Conservation (phyloP, 2,113 vertebrate genomes). For the Sapayoa aenigma region DNA sequence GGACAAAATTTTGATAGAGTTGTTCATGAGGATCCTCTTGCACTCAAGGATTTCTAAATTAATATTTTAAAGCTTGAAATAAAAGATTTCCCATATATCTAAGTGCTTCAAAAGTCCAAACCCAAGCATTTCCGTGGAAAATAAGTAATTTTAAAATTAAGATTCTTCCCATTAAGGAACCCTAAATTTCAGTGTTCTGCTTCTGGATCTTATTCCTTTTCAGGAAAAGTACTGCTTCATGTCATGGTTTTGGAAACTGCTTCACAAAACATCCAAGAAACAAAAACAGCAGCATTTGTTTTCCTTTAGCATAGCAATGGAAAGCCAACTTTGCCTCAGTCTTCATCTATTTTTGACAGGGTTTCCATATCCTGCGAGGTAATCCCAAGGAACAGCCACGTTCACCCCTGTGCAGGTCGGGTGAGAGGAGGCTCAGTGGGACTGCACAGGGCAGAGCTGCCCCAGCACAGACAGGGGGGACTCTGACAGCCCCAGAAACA, state of each 20-base stretch:
- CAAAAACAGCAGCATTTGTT: neutral
- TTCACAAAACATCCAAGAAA: neutral
- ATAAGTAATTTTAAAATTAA: neutral
- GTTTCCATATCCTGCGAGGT: neutral
- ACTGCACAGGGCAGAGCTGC: neutral
- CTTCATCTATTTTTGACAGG: neutral
- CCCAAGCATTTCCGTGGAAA: neutral
- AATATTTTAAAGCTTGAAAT: neutral
- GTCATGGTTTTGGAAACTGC: neutral
- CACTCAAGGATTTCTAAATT: neutral
- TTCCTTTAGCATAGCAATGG: neutral
- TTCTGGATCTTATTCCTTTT: neutral
- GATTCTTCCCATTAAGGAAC: neutral
- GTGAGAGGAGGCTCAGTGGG: neutral
- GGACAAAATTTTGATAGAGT: neutral
- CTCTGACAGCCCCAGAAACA: neutral
- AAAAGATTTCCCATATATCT: neutral
- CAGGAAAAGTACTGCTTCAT: neutral
- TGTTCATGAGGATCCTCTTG: neutral
- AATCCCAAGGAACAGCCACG: neutral
- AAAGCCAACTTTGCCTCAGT: neutral
- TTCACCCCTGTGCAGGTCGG: fast-evolving
- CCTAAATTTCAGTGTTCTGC: neutral
- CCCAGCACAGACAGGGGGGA: neutral
- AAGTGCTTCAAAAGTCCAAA: neutral